Evolutionary conservation across 1,140 invertebrate species (phyloP).

Genomic region (Formica exsecta): DNA sequence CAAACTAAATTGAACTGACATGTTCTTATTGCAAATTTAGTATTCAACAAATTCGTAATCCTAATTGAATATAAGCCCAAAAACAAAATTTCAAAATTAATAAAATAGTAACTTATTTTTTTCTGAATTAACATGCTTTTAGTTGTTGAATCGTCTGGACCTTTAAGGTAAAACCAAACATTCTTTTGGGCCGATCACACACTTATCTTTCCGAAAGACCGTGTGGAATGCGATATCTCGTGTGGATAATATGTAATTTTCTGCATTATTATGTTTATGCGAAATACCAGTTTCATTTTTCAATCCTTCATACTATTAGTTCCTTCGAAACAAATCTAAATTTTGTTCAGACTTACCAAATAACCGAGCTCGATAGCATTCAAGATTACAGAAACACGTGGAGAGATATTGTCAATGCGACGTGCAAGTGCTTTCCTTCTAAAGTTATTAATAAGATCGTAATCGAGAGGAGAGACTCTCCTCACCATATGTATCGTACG

Average conservation of each 20-base stretch:
- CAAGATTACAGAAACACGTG: neutral
- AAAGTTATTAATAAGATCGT: constrained; percentile 3
- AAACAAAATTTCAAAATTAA: neutral
- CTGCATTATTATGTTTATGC: neutral
- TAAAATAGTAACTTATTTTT: neutral
- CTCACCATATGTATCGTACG: neutral
- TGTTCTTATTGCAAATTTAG: constrained; percentile 1
- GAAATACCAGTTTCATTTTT: neutral
- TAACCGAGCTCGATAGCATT: neutral
- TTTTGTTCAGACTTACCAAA: constrained; percentile 1
- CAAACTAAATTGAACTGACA: neutral
- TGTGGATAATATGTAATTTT: constrained; percentile 1
- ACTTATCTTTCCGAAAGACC: neutral
- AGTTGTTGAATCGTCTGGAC: neutral
- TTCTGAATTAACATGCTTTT: neutral
- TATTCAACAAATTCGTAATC: constrained; percentile 1
- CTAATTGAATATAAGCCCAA: neutral
- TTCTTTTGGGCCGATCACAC: neutral
- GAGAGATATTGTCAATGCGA: neutral
- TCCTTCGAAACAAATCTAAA: constrained; percentile 7
- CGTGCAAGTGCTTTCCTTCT: neutral
- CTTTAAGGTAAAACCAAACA: neutral
- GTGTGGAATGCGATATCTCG: neutral
- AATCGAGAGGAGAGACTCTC: neutral
- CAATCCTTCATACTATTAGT: neutral